A percentile compares a stretch with the other conserved stretches of the same genome.
phyloP scores from a whole-genome alignment of 2,113 vertebrate species.

The Onychostruthus taczanowskii region DNA sequence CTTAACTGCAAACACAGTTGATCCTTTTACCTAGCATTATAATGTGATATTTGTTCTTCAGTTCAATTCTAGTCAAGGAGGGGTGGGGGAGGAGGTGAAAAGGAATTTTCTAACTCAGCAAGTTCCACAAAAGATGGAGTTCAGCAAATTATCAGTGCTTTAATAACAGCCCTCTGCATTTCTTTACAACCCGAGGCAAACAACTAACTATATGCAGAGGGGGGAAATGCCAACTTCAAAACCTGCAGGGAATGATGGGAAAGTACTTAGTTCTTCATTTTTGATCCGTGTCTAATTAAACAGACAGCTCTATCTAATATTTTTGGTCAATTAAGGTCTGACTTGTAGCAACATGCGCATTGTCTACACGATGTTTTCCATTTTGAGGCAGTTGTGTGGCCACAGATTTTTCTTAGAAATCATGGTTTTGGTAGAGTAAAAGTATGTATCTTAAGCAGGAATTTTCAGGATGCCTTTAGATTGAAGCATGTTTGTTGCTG shows the following conservation, averaged over 20 bases:
- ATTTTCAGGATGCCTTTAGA: neutral
- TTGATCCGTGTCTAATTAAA: slow-evolving; percentile 12
- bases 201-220: neutral
- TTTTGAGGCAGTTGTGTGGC: neutral
- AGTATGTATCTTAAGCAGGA: neutral
- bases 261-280: slow-evolving; percentile 15
- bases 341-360: neutral
- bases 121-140: slow-evolving; percentile 13
- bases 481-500: neutral
- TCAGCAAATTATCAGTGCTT: slow-evolving; percentile 44
- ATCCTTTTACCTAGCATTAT: neutral
- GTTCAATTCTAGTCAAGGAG: neutral
- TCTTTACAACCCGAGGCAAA: neutral
- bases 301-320: neutral
- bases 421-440: neutral
- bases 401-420: neutral
- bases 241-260: slow-evolving; percentile 24
- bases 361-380: neutral
- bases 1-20: neutral
- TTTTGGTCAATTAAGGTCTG: slow-evolving; percentile 12
- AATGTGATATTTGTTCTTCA: slow-evolving; percentile 19
- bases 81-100: neutral
- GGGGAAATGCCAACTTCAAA: neutral
- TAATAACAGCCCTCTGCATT: slow-evolving; percentile 26
- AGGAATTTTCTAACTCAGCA: slow-evolving; percentile 50